Conservation (phyloP, 2,797 vertebrate species). For the Peromyscus melanophrys region DNA sequence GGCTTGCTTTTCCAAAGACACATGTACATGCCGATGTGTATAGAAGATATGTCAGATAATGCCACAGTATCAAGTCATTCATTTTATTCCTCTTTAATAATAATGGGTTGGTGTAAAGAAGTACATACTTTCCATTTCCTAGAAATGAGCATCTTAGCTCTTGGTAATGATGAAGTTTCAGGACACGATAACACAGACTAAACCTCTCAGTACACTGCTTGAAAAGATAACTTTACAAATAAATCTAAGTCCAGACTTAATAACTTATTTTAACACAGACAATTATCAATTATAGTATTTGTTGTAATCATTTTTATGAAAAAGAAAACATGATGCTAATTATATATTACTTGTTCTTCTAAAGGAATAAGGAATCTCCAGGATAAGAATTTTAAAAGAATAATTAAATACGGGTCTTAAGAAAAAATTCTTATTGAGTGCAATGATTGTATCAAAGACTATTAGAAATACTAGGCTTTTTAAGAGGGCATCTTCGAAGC, state of each 20-base stretch:
- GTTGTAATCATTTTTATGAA: not conserved
- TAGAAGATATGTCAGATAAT: not conserved
- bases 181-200: not conserved
- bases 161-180: not conserved
- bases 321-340: not conserved
- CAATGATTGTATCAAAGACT: not conserved
- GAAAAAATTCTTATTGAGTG: not conserved
- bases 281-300: not conserved
- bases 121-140: not conserved
- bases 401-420: constrained; percentile 20
- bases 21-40: too few relatives aligned
- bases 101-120: not conserved
- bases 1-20: not conserved
- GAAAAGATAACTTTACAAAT: not conserved
- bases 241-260: not conserved
- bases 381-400: not conserved
- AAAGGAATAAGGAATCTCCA: not conserved
- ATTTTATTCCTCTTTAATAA: not conserved
- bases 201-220: not conserved
- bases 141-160: not conserved
- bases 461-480: not conserved
- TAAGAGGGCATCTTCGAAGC: not conserved
- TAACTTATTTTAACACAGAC: not conserved
- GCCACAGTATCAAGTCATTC: not conserved
- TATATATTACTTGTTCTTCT: not conserved